Base-by-base conservation (phyloP, 2,888 invertebrate genomes). In the Furcula furcula region DNA sequence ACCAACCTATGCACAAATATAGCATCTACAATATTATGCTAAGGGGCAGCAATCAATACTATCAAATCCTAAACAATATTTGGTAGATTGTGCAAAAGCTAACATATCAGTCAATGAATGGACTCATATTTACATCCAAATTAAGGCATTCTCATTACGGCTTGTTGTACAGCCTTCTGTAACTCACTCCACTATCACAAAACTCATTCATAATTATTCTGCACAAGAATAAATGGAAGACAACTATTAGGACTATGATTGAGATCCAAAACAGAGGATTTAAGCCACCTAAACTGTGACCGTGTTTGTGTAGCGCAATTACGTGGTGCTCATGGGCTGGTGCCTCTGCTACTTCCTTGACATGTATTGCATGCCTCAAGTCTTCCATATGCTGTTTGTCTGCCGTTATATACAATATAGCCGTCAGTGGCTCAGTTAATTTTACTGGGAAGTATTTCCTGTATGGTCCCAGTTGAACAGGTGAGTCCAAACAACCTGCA, bases 191-290 rank as follows among this genome's bases (percentile, higher is more conserved):
- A 31, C 89, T 92, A 53, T 93, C 93, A 73, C 95, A 96, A 76
- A 96, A 97, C 74, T 97, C 97, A 60, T 95, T 96, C 86, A 95
- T 95, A 50, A 98, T 95, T 55, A 98, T 91, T 81, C 97, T 96
- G 85, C 95, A 95, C 15, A 98, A 90, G 88, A 98, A 98, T 62
- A 97, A 89, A 83, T 98, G 98, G 87, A 98, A 98, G 58, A 97
- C 92, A 40, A 97, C 91, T 57, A 98, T 95, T 47, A 98, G 91
- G 68, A 94, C 92, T 72, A 95, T 94, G 51, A 98, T 94, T 42
- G 96, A 94, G 28, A 97, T 93, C 98, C 98, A 98, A 79, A 98
- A 97, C 28, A 97, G 84, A 0, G 95, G 94, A 25, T 98, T 97
- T 41, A 98, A 84, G 0, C 97, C 97, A 19, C 97, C 97, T 52